Base-by-base conservation (phyloP, 2,888 invertebrate species). In the Torymus auratus region DNA sequence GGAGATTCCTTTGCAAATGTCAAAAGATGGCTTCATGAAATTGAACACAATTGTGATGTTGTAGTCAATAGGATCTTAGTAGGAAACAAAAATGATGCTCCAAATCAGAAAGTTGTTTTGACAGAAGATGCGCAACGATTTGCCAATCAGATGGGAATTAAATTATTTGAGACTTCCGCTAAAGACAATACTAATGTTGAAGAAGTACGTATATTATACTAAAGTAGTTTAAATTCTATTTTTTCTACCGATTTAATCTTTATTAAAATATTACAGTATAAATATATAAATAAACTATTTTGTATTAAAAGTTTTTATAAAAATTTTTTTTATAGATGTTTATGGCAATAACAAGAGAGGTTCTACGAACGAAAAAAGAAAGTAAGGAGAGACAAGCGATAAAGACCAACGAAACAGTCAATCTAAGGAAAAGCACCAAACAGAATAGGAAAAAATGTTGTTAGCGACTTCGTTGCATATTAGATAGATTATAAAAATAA, bases 1-100 rank as follows among this genome's bases (percentile, higher is more conserved):
- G 99, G 99, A 61, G 99, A 99, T 91, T 98, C 99, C 71, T 99
- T 99, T 92, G 98, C 98, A 83, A 99, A 99, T 92, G 99, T 99
- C 2, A 98, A 99, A 91, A 93, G 99, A 90, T 99, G 99, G 99
- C 93, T 99, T 75, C 98, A 98, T 91, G 99, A 99, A 93, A 99
- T 99, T 85, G 99, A 99, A 91, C 97, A 98, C 91, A 99, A 99
- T 93, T 99, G 99, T 94, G 99, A 99, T 93, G 97, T 98, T 88
- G 96, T 97, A 88, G 99, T 99, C 85, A 98, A 98, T 93, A 96
- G 97, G 94, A 97, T 99, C 91, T 94, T 99, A 93, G 98, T 99
- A 91, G 98, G 98, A 84, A 99, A 99, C 92, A 99, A 99, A 92
- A 97, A 97, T 92, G 98, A 98, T 92, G 96, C 96, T 90, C 97